Conservation (phyloP, 2,113 vertebrate genomes). For the Hydropotes inermis region DNA sequence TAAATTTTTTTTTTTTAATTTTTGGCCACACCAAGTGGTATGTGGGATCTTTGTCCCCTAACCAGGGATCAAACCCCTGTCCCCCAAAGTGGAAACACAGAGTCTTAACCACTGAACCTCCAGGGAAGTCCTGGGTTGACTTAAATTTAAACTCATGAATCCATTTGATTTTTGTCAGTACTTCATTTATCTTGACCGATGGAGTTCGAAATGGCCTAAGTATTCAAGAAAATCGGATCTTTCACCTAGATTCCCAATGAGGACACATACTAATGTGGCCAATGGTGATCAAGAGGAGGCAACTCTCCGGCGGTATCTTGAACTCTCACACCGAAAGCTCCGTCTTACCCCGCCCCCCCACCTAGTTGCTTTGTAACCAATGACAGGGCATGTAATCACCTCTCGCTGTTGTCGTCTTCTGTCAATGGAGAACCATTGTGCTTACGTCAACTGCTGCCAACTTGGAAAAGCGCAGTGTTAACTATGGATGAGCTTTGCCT, state of each 20-base stretch:
- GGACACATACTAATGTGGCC: not conserved
- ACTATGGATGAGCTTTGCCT: not conserved
- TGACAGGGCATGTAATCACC: not conserved
- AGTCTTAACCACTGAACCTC: not conserved
- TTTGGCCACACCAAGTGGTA: not conserved
- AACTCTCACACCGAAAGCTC: not conserved
- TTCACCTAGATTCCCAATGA: not conserved
- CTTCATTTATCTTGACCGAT: not conserved
- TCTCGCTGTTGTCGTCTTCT: not conserved
- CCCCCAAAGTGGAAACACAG: not conserved
- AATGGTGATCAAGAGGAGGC: not conserved
- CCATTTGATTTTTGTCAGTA: constrained; percentile 12
- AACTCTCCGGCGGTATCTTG: not conserved
- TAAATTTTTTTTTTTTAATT: not conserved
- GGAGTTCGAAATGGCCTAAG: not conserved
- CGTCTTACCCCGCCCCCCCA: not conserved
- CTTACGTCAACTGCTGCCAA: not conserved
- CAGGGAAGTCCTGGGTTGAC: not conserved
- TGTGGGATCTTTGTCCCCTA: not conserved
- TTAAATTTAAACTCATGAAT: constrained; percentile 17
- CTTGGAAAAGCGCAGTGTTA: not conserved
- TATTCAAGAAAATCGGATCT: not conserved
- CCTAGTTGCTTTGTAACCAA: not conserved
- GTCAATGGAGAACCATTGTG: not conserved
- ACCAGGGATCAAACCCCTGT: not conserved